Percentiles rank a stretch among this genome's conserved stretches.
Evolutionary conservation across 2,113 vertebrate genomes (phyloP).

Genomic region (Tringa solitaria): DNA sequence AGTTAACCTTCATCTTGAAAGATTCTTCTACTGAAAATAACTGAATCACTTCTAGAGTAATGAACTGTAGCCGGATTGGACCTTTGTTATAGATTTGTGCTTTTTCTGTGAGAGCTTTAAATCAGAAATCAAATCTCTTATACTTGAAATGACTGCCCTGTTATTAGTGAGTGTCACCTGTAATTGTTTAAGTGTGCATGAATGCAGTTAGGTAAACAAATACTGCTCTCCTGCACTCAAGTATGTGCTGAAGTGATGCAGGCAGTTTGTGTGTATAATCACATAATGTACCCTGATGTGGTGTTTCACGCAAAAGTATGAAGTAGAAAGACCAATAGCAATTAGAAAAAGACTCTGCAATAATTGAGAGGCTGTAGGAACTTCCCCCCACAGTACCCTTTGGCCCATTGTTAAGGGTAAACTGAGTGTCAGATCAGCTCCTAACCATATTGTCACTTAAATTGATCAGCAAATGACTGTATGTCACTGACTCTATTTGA

Average conservation of each 20-base stretch:
- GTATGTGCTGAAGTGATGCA: background rate
- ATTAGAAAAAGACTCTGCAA: background rate
- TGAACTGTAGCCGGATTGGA: background rate
- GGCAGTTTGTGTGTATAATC: background rate
- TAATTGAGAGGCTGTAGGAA: background rate
- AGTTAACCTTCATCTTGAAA: background rate
- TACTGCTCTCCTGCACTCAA: background rate
- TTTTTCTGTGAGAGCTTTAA: background rate
- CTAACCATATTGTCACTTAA: background rate
- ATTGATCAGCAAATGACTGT: background rate
- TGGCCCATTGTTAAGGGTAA: background rate
- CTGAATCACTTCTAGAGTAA: background rate
- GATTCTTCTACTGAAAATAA: background rate
- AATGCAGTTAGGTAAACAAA: background rate
- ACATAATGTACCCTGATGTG: background rate
- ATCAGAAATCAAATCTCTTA: background rate
- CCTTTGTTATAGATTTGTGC: background rate
- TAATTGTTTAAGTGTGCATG: background rate
- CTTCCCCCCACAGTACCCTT: too few relatives aligned
- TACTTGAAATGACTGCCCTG: background rate
- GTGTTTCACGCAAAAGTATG: background rate
- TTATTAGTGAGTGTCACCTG: background rate
- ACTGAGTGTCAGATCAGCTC: background rate
- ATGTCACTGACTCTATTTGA: background rate
- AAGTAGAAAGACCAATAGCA: background rate